phyloP scores from a whole-genome alignment of 2,113 vertebrate species.

The Phrynocephalus versicolor region DNA sequence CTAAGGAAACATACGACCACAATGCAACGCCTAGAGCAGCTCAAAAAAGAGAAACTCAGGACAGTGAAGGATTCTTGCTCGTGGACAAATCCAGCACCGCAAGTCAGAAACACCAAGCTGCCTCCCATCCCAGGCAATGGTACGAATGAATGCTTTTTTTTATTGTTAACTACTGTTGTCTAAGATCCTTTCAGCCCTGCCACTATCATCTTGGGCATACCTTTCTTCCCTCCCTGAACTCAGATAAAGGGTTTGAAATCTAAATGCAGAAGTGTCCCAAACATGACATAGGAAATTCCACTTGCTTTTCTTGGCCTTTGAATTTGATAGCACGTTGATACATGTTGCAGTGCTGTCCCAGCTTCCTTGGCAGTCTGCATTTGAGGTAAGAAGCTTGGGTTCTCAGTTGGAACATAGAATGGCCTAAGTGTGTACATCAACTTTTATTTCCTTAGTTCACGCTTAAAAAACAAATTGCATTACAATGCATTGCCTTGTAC shows the following conservation, averaged over 20 bases:
- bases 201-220: background rate
- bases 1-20: conserved; percentile 86
- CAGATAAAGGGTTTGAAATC: background rate
- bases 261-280: background rate
- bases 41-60: conserved; percentile 96
- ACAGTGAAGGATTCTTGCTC: conserved; percentile 91
- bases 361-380: no score
- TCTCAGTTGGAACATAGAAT: background rate
- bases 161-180: background rate
- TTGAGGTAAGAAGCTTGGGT: no score
- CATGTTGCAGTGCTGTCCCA: no score
- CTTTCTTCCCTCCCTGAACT: background rate
- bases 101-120: conserved; percentile 89
- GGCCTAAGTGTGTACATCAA: background rate
- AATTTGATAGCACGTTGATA: background rate
- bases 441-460: background rate
- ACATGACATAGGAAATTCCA: background rate
- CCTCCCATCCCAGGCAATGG: conserved; percentile 91
- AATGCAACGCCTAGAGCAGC: conserved; percentile 90
- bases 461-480: background rate
- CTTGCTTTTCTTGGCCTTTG: background rate
- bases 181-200: background rate
- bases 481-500: background rate
- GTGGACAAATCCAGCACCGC: conserved; percentile 86
- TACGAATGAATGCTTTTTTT: conserved; percentile 64